Evolutionary conservation across 2,113 vertebrate genomes (phyloP), one percentile per base, ranked within the genome.

Genomic region (Crotophaga sulcirostris): DNA sequence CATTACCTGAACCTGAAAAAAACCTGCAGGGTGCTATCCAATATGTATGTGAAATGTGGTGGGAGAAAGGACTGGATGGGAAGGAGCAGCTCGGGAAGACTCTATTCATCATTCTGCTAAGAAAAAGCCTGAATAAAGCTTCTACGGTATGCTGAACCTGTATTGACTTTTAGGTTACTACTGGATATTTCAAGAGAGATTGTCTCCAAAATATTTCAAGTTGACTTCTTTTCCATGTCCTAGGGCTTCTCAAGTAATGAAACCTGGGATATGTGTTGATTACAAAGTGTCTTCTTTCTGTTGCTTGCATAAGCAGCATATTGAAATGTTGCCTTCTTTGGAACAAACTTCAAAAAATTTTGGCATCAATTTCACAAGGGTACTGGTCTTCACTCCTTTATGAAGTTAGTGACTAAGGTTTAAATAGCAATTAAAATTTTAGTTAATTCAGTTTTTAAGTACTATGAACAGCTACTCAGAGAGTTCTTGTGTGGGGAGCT

Each of bases 61-160:
- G 99, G 99, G 98, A 98, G 81, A 99, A 98, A 74, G 98, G 97
- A n/a, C 98, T 99, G 47, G 97, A 98, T 76, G 98, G 98, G 68
- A 99, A 98, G 84, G 99, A 99, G 34, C 97, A 98, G 56, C 98
- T 99, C 63, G 99, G 99, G 24, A 98, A 97, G 97, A 98, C 98
- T 1, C 98, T 98, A 2, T 98, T 99, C 76, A 16, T 98, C 67
- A 69, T 98, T 86, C 96, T 99, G 45, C 95, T 99, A 86, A 98
- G 97, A 94, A 99, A 97, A 97, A 98, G 98, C 56, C 97, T 99
- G 52, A 78, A 84, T 33, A 99, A 98, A 96, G 98, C 96, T 84
- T 84, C 95, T 51, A 42, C 12, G 63, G 99, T 99, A 95, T 42
- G 96, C 69, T 83, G 49, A 90, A 59, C 16, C 31, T 86, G 0